A percentile compares a stretch with the other conserved stretches of the same genome.
These are phyloP conservation scores for Linurgus olivaceus DNA, from an alignment of 2,797 vertebrate species.

Conservation along the genomic window DNA sequence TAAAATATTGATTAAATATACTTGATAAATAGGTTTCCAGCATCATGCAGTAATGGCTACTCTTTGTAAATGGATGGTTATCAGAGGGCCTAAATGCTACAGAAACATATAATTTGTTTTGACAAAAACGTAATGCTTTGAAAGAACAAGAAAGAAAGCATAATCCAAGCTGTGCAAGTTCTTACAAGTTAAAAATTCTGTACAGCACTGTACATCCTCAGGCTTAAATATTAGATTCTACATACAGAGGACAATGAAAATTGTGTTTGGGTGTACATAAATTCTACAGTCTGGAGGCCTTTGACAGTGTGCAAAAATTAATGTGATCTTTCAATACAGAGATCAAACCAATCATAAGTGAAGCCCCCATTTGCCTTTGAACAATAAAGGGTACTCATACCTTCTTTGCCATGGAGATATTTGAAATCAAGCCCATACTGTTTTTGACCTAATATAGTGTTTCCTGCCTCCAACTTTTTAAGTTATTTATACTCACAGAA, in stretches of 20 bases:
- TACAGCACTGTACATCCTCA: background rate
- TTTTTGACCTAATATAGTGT: background rate
- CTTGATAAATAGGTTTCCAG: background rate
- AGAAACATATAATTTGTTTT: background rate
- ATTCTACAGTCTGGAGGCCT: background rate
- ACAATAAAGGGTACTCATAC: background rate
- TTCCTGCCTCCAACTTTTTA: background rate
- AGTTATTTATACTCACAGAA: background rate
- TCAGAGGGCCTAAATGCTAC: background rate
- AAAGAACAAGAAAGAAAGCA: background rate
- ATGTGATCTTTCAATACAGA: background rate
- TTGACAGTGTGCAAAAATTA: background rate
- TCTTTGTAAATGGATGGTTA: background rate
- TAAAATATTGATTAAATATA: background rate
- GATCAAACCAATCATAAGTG: background rate
- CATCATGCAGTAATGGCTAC: background rate
- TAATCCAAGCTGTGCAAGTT: background rate
- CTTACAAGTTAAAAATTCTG: background rate
- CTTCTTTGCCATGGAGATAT: background rate
- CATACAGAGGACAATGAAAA: background rate
- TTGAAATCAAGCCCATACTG: background rate
- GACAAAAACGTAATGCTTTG: background rate
- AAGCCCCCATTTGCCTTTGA: background rate
- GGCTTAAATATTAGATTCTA: background rate
- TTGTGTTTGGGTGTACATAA: background rate